Percentiles rank a stretch among this genome's conserved stretches.
phyloP scores from a whole-genome alignment of 1,140 invertebrate species.

The Eueides isabella region DNA sequence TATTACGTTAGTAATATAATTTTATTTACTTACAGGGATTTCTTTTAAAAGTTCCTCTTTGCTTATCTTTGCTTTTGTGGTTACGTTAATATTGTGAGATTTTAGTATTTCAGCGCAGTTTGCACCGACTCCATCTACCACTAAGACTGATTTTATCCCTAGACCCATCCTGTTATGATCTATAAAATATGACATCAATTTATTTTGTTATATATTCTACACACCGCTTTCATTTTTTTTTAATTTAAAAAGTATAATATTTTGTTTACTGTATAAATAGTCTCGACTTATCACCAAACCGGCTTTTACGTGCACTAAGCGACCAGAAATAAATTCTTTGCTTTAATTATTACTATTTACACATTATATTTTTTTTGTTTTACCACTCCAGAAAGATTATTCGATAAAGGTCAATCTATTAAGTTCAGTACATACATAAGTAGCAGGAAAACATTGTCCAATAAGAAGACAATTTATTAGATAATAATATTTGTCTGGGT shows the following conservation, averaged over 20 bases:
- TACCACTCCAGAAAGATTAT: neutral
- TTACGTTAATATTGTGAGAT: slow-evolving; percentile 90
- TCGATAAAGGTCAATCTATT: neutral
- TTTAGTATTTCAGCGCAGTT: slow-evolving; percentile 92
- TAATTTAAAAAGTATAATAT: too few relatives aligned
- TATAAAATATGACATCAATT: neutral
- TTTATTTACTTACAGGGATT: slow-evolving; percentile 87
- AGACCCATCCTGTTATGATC: slow-evolving; percentile 61
- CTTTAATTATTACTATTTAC: neutral
- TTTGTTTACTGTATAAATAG: neutral
- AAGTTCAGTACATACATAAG: neutral
- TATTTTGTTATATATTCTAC: too few relatives aligned
- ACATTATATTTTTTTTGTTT: neutral
- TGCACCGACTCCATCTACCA: slow-evolving; percentile 95
- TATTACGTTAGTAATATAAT: neutral
- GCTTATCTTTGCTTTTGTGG: slow-evolving; percentile 91
- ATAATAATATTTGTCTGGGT: neutral
- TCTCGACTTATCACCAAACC: neutral
- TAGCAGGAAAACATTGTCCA: neutral
- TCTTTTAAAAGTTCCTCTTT: slow-evolving; percentile 92
- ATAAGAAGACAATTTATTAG: neutral
- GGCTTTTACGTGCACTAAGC: neutral
- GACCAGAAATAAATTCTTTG: neutral
- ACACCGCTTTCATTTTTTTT: too few relatives aligned
- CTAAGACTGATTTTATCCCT: slow-evolving; percentile 88